phyloP scores from a whole-genome alignment of 2,797 vertebrate species.

The Odontamblyopus rebecca region DNA sequence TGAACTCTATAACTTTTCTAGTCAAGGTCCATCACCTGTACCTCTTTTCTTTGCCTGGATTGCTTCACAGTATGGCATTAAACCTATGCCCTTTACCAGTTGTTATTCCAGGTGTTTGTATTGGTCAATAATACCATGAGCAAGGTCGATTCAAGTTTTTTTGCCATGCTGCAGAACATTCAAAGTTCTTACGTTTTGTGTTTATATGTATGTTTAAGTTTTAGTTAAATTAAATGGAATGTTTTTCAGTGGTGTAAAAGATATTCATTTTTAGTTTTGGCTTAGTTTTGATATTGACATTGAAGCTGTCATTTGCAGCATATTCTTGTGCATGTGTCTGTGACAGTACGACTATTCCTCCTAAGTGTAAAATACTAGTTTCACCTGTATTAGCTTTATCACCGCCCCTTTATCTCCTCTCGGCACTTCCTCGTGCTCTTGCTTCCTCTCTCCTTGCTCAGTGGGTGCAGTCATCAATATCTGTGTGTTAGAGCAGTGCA shows the following conservation, averaged over 20 bases:
- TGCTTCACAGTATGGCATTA: too few species aligned
- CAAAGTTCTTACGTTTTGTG: not conserved
- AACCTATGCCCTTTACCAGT: too few species aligned
- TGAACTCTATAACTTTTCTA: too few species aligned
- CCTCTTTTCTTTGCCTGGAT: too few species aligned
- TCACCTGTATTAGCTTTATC: constrained; percentile 6
- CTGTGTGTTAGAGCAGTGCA: constrained; percentile 46
- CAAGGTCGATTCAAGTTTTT: too few species aligned
- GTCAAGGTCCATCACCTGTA: too few species aligned
- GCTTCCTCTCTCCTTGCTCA: constrained; percentile 32
- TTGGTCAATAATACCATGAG: too few species aligned
- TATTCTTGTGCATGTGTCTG: not conserved
- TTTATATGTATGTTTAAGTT: not conserved
- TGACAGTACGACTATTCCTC: constrained; percentile 8
- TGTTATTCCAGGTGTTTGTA: too few species aligned
- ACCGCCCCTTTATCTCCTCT: constrained; percentile 27
- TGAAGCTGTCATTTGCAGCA: not conserved
- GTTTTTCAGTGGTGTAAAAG: too few species aligned
- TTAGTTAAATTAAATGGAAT: not conserved
- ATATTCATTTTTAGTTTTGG: not conserved
- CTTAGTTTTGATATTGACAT: not conserved
- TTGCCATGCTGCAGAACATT: too few species aligned
- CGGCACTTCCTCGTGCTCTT: constrained; percentile 30
- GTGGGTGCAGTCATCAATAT: constrained; percentile 56
- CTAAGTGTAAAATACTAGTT: constrained; percentile 15